Percentiles rank a stretch among this genome's conserved stretches.
Conservation (phyloP, 2,113 vertebrate genomes). For the Hypanus sabinus region DNA sequence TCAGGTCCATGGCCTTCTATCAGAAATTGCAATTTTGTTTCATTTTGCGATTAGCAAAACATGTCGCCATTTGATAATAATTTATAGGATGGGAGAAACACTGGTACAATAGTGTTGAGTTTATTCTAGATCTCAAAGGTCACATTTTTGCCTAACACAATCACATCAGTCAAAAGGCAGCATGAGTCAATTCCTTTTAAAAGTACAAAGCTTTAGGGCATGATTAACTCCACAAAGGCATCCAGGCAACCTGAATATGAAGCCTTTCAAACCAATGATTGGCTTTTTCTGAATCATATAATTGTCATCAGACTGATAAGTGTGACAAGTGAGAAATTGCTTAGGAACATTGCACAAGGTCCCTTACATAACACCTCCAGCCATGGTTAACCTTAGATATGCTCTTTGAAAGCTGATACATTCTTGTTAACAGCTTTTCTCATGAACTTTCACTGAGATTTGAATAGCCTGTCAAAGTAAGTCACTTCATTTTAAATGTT, state of each 20-base stretch:
- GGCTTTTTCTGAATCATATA: background rate
- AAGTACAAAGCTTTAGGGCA: background rate
- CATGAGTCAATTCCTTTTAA: background rate
- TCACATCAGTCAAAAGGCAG: background rate
- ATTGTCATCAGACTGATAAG: background rate
- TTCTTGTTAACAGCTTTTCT: background rate
- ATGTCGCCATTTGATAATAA: background rate
- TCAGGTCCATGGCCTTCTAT: too few relatives aligned
- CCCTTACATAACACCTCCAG: background rate
- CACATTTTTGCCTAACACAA: background rate
- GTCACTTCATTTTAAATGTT: background rate
- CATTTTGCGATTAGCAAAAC: background rate
- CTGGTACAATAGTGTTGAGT: background rate
- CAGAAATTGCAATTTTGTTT: too few relatives aligned
- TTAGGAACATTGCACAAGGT: background rate
- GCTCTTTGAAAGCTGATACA: background rate
- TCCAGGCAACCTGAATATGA: background rate
- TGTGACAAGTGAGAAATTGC: background rate
- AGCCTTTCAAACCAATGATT: background rate
- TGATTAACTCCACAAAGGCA: background rate
- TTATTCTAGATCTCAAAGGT: background rate
- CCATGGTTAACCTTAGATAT: background rate
- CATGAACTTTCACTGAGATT: background rate
- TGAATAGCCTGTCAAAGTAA: background rate
- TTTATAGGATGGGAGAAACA: background rate